Evolutionary conservation across 2,113 vertebrate genomes (phyloP).

Genomic region (Gallinago undulata): DNA sequence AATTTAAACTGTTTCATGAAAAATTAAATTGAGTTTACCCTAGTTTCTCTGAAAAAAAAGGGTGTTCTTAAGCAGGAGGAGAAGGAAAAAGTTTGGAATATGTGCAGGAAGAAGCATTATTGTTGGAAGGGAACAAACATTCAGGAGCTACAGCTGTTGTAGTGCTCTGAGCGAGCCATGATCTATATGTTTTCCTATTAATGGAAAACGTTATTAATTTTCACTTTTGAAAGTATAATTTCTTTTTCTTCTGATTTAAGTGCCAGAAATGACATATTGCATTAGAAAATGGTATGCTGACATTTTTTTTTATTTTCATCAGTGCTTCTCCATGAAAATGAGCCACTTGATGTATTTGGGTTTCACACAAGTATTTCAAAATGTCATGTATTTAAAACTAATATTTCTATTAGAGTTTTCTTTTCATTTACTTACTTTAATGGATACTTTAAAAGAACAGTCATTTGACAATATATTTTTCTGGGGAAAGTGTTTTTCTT

Average conservation of each 20-base stretch:
- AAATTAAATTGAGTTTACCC: not conserved
- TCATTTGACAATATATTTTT: not conserved
- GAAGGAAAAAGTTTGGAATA: not conserved
- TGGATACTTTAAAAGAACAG: not conserved
- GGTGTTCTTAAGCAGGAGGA: fast-evolving
- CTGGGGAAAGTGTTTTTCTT: not conserved
- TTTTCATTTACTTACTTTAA: not conserved
- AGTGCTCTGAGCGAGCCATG: not conserved
- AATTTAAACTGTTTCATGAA: not conserved
- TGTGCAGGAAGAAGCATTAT: not conserved
- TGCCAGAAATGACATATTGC: not conserved
- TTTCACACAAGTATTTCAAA: not conserved
- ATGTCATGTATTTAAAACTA: not conserved
- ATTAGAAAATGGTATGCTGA: not conserved
- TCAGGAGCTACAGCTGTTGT: not conserved
- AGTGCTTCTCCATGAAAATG: not conserved
- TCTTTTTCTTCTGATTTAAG: not conserved
- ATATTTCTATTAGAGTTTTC: not conserved
- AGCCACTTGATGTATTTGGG: not conserved
- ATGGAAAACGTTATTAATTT: not conserved
- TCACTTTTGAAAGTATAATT: not conserved
- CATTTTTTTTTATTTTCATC: not conserved
- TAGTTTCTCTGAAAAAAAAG: not conserved
- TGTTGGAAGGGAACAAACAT: not conserved
- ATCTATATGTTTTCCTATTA: not conserved